These are phyloP conservation scores for Mormyrops attenuatus DNA, from an alignment of 2,797 vertebrate genomes.

Conservation along the genomic window DNA sequence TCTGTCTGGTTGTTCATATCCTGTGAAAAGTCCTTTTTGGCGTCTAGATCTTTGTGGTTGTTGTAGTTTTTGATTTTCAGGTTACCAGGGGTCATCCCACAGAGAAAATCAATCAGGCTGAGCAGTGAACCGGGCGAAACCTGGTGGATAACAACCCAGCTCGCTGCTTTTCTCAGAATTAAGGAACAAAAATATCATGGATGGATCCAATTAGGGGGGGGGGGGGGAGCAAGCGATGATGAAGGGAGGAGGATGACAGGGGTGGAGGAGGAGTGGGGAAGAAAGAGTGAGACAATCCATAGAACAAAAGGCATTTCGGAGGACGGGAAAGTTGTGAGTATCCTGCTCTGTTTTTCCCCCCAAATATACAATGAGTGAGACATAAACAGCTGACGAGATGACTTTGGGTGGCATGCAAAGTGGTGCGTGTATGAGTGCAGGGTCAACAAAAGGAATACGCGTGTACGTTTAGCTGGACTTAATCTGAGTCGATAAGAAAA, in stretches of 20 bases:
- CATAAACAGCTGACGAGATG: neutral
- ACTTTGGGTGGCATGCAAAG: neutral
- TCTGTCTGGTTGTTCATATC: neutral
- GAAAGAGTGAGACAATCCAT: slow-evolving; percentile 53
- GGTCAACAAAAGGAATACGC: neutral
- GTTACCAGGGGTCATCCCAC: neutral
- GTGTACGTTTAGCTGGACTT: neutral
- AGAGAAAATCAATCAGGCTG: neutral
- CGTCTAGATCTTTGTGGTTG: neutral
- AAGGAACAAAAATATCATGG: slow-evolving; percentile 5
- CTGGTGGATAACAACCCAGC: neutral
- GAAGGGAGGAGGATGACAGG: slow-evolving; percentile 22
- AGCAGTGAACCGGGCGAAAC: neutral
- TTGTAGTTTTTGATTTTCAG: neutral
- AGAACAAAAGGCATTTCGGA: slow-evolving; percentile 56
- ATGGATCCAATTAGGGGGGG: neutral
- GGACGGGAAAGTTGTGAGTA: slow-evolving; percentile 63
- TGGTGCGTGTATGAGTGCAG: neutral
- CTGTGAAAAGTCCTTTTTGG: neutral
- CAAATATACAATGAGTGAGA: slow-evolving; percentile 3
- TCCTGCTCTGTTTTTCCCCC: slow-evolving; percentile 31
- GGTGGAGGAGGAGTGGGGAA: slow-evolving; percentile 49
- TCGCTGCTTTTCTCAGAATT: neutral
- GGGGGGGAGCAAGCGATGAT: neutral
- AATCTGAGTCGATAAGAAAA: neutral